Percentiles rank a stretch among this genome's conserved stretches.
Conservation (phyloP, 2,888 invertebrate species). For the Callyntrura sp. region DNA sequence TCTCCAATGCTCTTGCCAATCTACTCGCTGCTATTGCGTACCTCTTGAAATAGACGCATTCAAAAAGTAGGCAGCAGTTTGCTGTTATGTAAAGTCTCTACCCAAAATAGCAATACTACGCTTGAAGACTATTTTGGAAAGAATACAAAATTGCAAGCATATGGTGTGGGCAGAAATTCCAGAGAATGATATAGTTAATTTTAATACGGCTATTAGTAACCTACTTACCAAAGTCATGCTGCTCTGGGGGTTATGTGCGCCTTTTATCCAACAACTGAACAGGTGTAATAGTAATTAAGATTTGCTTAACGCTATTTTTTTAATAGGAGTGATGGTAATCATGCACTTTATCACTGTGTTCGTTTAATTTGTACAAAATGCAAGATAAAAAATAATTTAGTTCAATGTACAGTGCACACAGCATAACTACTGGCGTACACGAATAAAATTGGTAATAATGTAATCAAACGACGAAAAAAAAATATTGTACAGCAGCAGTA, state of each 20-base stretch:
- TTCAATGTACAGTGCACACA: not conserved
- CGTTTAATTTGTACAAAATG: not conserved
- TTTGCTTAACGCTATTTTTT: not conserved
- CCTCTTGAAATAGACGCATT: too few species aligned
- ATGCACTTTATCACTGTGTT: not conserved
- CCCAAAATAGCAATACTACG: too few species aligned
- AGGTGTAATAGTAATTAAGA: conserved; percentile 22
- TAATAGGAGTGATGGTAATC: not conserved
- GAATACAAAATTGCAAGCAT: too few species aligned
- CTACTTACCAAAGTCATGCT: too few species aligned
- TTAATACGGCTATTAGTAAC: not conserved
- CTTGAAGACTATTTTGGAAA: too few species aligned
- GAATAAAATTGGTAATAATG: not conserved
- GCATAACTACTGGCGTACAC: not conserved
- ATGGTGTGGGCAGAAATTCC: not conserved
- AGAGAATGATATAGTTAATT: not conserved
- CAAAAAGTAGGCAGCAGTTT: too few species aligned
- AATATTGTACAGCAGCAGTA: not conserved
- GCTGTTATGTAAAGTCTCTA: not conserved
- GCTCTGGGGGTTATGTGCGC: too few species aligned
- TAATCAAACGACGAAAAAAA: not conserved
- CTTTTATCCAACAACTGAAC: not conserved
- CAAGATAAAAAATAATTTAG: not conserved
- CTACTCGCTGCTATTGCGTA: too few species aligned
- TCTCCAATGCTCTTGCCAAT: too few species aligned